Base-by-base conservation (phyloP, 2,113 vertebrate species). In the Nansenia antarctica region DNA sequence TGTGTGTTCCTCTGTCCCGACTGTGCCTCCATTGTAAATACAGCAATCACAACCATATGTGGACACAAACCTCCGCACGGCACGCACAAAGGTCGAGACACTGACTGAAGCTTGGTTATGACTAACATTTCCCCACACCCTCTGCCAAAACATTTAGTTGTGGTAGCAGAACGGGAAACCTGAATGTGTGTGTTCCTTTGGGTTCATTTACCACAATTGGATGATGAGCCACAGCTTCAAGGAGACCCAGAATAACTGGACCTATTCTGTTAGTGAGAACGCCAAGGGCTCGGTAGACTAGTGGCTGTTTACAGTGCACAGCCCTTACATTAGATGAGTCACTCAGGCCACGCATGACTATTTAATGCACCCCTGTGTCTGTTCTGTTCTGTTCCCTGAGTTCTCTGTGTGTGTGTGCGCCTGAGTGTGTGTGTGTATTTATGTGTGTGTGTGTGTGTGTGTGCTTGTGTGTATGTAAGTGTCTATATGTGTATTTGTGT, bases 1-100 rank as follows among this genome's bases (percentile, higher is more conserved):
- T 64, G 42, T 29, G 65, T 31, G 27, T 73, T 70, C 27, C 32
- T 83, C 24, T 71, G 30, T 42, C 54, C 77, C 76, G 78, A 49
- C 70, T 61, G 64, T 57, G 72, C 52, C 53, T 70, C 29, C 63
- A 61, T 65, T 53, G n/a, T 30, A 71, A 72, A 74, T 70, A 63
- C 73, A 62, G 74, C 82, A 87, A 87, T 85, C 76, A 85, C 67
- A 86, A 88, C 87, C 91, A 88, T 67, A 82, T 90, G 88, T 52
- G 74, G 72, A 72, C 70, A 15, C 60, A 74, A 67, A 52, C 72
- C 63, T 27, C 26, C 61, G 82, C 77, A 45, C 70, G 59, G n/a
- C 72, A 65, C 63, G 29, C 45, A 49, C 7, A 62, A 52, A 60
- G n/a, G n/a, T n/a, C 18, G 57, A 62, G 77, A 72, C 32, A 37